Evolutionary conservation across 2,113 vertebrate species (phyloP).

Genomic region (Falco punctatus): DNA sequence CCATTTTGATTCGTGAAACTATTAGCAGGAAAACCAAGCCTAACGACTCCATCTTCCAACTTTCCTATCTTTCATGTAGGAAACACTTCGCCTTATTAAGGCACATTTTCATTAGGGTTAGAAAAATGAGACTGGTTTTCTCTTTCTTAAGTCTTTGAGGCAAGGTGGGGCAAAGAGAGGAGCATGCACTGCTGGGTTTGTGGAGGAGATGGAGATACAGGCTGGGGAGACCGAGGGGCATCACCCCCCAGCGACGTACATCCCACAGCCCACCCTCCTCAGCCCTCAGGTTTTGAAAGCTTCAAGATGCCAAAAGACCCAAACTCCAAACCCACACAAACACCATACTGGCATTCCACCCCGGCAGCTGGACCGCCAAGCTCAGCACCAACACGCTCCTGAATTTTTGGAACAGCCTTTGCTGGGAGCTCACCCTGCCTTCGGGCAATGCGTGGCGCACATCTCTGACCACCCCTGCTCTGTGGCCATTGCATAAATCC

Average conservation of each 20-base stretch:
- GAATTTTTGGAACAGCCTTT: not conserved
- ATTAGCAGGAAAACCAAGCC: not conserved
- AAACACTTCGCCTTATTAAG: not conserved
- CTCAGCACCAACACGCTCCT: not conserved
- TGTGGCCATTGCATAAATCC: not conserved
- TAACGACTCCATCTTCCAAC: not conserved
- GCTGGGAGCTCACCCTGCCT: not conserved
- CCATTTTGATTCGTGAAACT: not conserved
- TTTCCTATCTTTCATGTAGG: not conserved
- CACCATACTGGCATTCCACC: not conserved
- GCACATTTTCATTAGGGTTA: not conserved
- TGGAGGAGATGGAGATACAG: not conserved
- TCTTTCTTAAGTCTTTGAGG: not conserved
- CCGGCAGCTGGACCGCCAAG: accelerated
- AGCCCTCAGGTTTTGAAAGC: not conserved
- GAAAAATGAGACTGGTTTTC: not conserved
- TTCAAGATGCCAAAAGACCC: not conserved
- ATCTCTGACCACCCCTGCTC: not conserved
- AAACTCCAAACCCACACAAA: not conserved
- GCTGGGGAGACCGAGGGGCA: not conserved
- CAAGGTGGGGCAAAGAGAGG: not conserved
- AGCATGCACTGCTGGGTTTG: not conserved
- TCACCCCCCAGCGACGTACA: accelerated
- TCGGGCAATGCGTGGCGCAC: accelerated
- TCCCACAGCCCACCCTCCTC: accelerated